A percentile compares a stretch with the other conserved stretches of the same genome.
Conservation (phyloP, 2,888 invertebrate genomes). For the Conchocele bisecta region DNA sequence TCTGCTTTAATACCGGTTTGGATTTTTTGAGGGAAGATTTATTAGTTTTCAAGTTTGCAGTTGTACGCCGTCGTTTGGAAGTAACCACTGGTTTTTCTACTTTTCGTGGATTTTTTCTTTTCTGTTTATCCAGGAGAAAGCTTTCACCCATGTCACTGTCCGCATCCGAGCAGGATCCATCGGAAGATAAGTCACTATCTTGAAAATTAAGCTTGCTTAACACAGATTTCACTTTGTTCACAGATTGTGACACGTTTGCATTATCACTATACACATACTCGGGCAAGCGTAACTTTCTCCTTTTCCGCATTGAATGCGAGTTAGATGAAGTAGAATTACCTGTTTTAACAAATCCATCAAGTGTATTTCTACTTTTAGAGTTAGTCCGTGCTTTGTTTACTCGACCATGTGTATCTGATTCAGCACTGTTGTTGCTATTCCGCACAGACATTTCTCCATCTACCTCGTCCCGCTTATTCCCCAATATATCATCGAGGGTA, state of each 20-base stretch:
- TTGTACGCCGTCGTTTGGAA: no score
- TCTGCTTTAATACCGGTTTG: not conserved
- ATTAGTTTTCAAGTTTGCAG: no score
- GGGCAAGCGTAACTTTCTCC: not conserved
- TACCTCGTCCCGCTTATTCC: slow-evolving; percentile 30
- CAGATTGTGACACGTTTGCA: no score
- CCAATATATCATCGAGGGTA: slow-evolving; percentile 26
- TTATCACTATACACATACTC: slow-evolving; percentile 2
- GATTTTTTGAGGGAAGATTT: not conserved
- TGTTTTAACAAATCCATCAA: not conserved
- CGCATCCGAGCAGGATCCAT: slow-evolving; percentile 11
- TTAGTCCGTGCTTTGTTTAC: not conserved
- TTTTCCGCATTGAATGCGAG: not conserved
- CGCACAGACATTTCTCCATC: not conserved
- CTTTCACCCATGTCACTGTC: slow-evolving; percentile 1
- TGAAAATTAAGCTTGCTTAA: slow-evolving; percentile 10
- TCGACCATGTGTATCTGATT: not conserved
- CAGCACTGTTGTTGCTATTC: not conserved
- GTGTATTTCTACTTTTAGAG: not conserved
- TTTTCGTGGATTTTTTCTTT: no score
- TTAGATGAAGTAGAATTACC: slow-evolving; percentile 1
- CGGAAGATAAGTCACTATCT: not conserved
- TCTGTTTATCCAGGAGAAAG: not conserved
- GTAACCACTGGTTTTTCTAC: no score
- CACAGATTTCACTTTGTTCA: no score